Percentiles rank a stretch among this genome's conserved stretches.
Evolutionary conservation across 2,888 invertebrate species (phyloP).

Genomic region (Coleophora deauratella): DNA sequence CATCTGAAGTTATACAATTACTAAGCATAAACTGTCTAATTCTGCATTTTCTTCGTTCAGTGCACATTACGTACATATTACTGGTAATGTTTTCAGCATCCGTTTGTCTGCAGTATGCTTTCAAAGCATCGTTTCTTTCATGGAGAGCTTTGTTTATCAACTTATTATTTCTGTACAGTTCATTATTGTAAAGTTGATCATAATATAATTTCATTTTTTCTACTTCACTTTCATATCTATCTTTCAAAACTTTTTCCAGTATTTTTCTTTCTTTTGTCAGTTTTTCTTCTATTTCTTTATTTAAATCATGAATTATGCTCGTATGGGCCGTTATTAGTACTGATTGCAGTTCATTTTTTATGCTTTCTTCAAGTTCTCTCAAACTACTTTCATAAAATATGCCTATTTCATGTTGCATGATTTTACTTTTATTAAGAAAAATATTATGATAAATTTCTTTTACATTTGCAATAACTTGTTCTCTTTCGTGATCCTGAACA

Average conservation of each 20-base stretch:
- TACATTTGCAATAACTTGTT: slow-evolving; percentile 34
- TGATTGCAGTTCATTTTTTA: slow-evolving; percentile 38
- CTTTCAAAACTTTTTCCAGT: slow-evolving; percentile 33
- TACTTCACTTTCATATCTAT: slow-evolving; percentile 36
- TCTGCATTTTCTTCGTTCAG: slow-evolving; percentile 59
- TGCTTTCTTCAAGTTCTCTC: slow-evolving; percentile 46
- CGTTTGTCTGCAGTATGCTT: slow-evolving; percentile 43
- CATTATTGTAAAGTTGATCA: slow-evolving; percentile 43
- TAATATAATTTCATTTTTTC: slow-evolving; percentile 51
- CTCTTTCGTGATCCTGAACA: slow-evolving; percentile 41
- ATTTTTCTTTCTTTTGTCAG: slow-evolving; percentile 34
- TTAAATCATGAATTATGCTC: slow-evolving; percentile 40
- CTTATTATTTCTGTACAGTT: slow-evolving; percentile 33
- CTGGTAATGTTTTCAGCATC: slow-evolving; percentile 49
- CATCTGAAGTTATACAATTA: slow-evolving; percentile 42
- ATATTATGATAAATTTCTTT: slow-evolving; percentile 36
- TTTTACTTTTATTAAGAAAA: slow-evolving; percentile 40
- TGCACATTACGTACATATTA: slow-evolving; percentile 58
- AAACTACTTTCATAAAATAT: slow-evolving; percentile 48
- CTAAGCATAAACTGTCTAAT: slow-evolving; percentile 45
- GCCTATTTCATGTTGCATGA: slow-evolving; percentile 42
- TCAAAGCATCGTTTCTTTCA: slow-evolving; percentile 51
- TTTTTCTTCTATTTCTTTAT: slow-evolving; percentile 43
- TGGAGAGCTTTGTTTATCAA: slow-evolving; percentile 36
- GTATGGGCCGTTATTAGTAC: slow-evolving; percentile 35